These are phyloP conservation scores for Petrophora chlorosata DNA, from an alignment of 2,888 invertebrate species.

Conservation along the genomic window DNA sequence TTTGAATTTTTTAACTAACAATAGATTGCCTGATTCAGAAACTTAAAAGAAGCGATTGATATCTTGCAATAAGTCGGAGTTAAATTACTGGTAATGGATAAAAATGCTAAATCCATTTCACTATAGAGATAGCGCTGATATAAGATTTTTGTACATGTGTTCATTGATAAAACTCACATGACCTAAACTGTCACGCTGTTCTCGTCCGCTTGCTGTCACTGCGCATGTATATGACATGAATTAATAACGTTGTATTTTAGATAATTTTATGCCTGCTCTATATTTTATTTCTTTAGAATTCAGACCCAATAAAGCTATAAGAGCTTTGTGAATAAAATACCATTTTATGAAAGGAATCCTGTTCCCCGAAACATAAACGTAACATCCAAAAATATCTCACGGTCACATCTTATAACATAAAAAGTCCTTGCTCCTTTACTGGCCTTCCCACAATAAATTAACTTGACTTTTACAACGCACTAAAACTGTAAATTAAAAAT, in stretches of 20 bases:
- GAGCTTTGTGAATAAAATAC: neutral
- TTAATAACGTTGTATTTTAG: no score
- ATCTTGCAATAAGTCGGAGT: no score
- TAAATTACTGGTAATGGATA: no score
- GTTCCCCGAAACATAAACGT: constrained; percentile 16
- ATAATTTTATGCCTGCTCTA: constrained; percentile 3
- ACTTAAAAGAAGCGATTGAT: no score
- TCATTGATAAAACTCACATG: constrained; percentile 21
- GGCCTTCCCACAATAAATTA: constrained; percentile 38
- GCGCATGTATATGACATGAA: neutral
- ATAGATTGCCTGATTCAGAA: no score
- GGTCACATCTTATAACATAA: constrained; percentile 13
- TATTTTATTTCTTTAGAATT: constrained; percentile 1
- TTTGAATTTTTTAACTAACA: no score
- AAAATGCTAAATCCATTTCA: no score
- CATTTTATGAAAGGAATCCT: neutral
- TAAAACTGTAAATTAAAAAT: constrained; percentile 41
- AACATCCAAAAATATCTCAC: constrained; percentile 14
- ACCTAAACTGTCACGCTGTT: constrained; percentile 12
- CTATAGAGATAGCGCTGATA: no score
- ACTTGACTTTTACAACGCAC: constrained; percentile 34
- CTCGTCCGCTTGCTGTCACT: neutral
- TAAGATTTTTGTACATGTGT: neutral
- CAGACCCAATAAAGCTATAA: neutral
- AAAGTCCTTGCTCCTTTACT: constrained; percentile 12